These are phyloP conservation scores for Pangasius djambal DNA, from an alignment of 2,797 vertebrate species.

Conservation along the genomic window DNA sequence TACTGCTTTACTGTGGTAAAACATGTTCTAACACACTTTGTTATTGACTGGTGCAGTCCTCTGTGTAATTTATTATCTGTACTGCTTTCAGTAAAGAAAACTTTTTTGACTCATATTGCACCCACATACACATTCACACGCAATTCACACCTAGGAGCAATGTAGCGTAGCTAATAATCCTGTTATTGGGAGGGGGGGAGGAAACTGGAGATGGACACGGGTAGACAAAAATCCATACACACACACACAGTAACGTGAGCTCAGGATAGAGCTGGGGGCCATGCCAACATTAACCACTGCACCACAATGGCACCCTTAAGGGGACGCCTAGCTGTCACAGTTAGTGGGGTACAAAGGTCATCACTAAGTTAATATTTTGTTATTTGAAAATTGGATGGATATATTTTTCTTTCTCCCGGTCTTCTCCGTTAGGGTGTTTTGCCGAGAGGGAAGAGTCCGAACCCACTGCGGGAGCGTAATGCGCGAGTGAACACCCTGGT, in stretches of 20 bases:
- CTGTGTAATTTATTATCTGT: neutral
- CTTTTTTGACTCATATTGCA: neutral
- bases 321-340: neutral
- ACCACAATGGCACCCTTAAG: neutral
- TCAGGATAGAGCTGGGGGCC: neutral
- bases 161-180: neutral
- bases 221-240: neutral
- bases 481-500: constrained; percentile 81
- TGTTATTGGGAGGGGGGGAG: neutral
- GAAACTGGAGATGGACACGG: neutral
- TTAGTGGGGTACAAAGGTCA: neutral
- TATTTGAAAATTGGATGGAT: neutral
- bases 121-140: neutral
- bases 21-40: neutral
- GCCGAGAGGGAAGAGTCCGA: constrained; percentile 85
- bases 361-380: neutral
- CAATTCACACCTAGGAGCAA: neutral
- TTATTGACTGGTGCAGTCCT: neutral
- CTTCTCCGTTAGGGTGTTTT: constrained; percentile 77
- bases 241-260: neutral
- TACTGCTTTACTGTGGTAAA: neutral
- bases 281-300: neutral
- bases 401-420: neutral
- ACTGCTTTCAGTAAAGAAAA: neutral
- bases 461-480: constrained; percentile 85